These are phyloP conservation scores for Buphagus erythrorhynchus DNA, from an alignment of 2,797 vertebrate genomes.

Conservation along the genomic window DNA sequence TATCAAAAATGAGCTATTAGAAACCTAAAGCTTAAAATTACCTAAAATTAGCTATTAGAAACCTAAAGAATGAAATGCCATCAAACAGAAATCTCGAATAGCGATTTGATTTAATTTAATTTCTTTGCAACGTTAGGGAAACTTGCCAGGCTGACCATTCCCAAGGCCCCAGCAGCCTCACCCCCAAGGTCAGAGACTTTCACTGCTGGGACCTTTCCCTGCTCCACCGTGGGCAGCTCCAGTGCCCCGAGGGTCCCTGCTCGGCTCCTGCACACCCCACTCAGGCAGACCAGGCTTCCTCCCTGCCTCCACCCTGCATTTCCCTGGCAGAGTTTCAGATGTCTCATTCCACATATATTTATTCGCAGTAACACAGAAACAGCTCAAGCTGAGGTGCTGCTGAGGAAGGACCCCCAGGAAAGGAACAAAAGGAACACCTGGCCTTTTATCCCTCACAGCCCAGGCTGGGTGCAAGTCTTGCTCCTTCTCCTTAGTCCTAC, in stretches of 20 bases:
- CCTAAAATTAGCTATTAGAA: no score
- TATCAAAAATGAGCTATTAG: neutral
- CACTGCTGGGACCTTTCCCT: neutral
- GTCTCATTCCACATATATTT: neutral
- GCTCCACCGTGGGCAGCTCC: fast-evolving
- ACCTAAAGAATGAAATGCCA: neutral
- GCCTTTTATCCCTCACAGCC: neutral
- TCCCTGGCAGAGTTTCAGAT: neutral
- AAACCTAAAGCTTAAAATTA: neutral
- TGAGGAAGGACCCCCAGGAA: neutral
- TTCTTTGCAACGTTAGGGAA: neutral
- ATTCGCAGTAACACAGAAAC: neutral
- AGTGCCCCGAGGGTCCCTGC: fast-evolving
- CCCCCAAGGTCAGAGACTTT: no score
- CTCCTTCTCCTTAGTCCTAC: neutral
- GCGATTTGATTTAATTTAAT: neutral
- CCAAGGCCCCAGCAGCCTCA: fast-evolving
- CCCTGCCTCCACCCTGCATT: neutral
- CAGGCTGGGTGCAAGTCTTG: neutral
- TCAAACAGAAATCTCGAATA: neutral
- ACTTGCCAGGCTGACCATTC: neutral
- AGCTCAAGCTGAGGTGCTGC: fast-evolving
- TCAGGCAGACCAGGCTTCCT: neutral
- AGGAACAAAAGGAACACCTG: neutral
- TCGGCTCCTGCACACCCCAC: no score